Conservation (phyloP, 2,113 vertebrate genomes). For the Myotis lucifugus region DNA sequence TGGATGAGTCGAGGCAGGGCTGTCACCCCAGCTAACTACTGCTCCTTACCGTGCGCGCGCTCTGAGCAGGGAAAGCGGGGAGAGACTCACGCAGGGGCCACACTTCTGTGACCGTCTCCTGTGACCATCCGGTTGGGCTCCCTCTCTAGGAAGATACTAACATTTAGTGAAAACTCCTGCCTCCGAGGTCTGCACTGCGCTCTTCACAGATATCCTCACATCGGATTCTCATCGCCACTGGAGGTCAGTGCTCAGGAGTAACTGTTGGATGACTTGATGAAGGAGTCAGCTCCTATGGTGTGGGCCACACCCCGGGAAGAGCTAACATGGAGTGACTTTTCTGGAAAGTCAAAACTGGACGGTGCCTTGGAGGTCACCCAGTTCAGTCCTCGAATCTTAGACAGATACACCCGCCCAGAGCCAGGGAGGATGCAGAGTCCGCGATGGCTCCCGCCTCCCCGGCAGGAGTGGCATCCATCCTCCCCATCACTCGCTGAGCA, state of each 20-base stretch:
- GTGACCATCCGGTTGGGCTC: not conserved
- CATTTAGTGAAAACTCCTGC: not conserved
- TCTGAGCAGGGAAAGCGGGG: not conserved
- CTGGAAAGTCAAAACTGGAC: not conserved
- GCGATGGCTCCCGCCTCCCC: not conserved
- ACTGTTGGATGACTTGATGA: not conserved
- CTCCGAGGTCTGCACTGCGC: not conserved
- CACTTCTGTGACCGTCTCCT: not conserved
- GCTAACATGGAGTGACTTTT: not conserved
- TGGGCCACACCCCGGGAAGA: not conserved
- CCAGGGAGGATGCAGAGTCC: not conserved
- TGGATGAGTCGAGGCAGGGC: not conserved
- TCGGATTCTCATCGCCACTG: not conserved
- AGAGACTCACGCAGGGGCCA: not conserved
- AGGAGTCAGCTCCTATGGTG: not conserved
- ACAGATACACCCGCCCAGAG: not conserved
- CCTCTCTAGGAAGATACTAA: not conserved
- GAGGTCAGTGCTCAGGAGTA: not conserved
- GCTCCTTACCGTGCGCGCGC: not conserved
- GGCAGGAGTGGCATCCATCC: fast-evolving
- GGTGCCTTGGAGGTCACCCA: not conserved
- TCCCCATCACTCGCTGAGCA: not conserved
- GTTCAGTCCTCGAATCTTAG: not conserved
- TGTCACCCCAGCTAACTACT: not conserved
- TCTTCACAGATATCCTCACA: too few relatives aligned